These are phyloP conservation scores for Valencia hispanica DNA, from an alignment of 2,797 vertebrate species.

Conservation along the genomic window DNA sequence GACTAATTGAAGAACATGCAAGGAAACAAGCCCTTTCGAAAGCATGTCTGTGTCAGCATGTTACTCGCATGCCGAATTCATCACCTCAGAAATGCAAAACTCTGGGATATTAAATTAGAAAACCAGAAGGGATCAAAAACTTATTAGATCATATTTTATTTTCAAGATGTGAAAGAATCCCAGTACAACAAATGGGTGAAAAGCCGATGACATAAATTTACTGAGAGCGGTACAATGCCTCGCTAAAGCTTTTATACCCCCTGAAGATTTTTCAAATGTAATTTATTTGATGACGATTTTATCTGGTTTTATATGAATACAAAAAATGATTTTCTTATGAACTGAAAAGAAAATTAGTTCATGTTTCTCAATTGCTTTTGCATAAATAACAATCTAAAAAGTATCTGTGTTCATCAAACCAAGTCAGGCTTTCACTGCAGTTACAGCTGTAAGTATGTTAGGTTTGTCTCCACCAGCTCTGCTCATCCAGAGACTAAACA, in stretches of 20 bases:
- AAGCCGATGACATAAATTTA: constrained; percentile 41
- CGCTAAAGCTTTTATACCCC: not conserved
- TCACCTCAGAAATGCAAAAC: constrained; percentile 48
- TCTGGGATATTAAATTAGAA: constrained; percentile 54
- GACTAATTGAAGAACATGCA: constrained; percentile 78
- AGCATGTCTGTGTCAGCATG: constrained; percentile 63
- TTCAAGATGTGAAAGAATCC: constrained; percentile 5
- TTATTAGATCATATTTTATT: constrained; percentile 8
- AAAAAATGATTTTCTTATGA: not conserved
- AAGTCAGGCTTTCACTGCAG: not conserved
- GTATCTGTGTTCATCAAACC: not conserved
- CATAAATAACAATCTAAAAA: not conserved
- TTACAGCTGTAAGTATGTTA: not conserved
- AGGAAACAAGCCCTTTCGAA: constrained; percentile 71
- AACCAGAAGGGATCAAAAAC: constrained; percentile 46
- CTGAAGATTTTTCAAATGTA: not conserved
- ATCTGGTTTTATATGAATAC: not conserved
- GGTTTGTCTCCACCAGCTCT: not conserved
- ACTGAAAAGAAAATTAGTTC: not conserved
- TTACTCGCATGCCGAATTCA: constrained; percentile 61
- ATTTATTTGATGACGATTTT: not conserved
- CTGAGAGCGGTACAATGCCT: constrained; percentile 20
- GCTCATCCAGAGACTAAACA: not conserved
- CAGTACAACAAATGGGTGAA: constrained; percentile 27
- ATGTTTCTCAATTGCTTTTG: not conserved